Base-by-base conservation (phyloP, 2,888 invertebrate genomes). In the Gordius sp. region DNA sequence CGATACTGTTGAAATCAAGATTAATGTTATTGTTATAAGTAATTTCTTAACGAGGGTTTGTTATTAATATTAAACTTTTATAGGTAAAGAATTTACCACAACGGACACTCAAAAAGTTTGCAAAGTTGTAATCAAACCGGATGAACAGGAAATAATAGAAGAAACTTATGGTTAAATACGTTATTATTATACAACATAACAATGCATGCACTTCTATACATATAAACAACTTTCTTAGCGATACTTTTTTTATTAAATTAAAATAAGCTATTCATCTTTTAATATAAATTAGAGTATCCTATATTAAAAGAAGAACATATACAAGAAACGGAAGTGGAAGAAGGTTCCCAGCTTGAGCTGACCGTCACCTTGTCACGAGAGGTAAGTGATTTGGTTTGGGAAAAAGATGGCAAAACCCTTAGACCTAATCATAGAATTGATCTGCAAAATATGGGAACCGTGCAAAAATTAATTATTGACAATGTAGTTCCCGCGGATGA, bases 261-360 rank as follows among this genome's bases (percentile, higher is more conserved):
- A n/a, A n/a, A n/a, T n/a, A n/a, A n/a, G n/a, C n/a, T n/a, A n/a
- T n/a, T n/a, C n/a, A n/a, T n/a, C n/a, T n/a, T n/a, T n/a, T n/a
- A n/a, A n/a, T n/a, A n/a, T n/a, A n/a, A n/a, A n/a, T n/a, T n/a
- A 54, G 55, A 54, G 20, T 54, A 26, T 54, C 28, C 55, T 4
- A 25, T n/a, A 26, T 54, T 54, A 27, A 54, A 25, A 27, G 55
- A 54, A 16, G 55, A 27, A 27, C 26, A 24, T 4, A 47, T 47
- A 8, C 47, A 47, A 20, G 47, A 47, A 47, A 47, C 47, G 20
- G 47, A 47, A 20, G 47, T 47, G 8, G 47, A 47, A 47, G 47
- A 47, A 47, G 47, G 47, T 47, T 47, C 47, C 4, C 47, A 47
- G 20, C 20, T 47, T 8, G 55, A 54, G 23, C 27, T 54, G 23